Percentiles rank a stretch among this genome's conserved stretches.
phyloP scores from a whole-genome alignment of 2,113 vertebrate genomes.

The Gasterosteus nipponicus region DNA sequence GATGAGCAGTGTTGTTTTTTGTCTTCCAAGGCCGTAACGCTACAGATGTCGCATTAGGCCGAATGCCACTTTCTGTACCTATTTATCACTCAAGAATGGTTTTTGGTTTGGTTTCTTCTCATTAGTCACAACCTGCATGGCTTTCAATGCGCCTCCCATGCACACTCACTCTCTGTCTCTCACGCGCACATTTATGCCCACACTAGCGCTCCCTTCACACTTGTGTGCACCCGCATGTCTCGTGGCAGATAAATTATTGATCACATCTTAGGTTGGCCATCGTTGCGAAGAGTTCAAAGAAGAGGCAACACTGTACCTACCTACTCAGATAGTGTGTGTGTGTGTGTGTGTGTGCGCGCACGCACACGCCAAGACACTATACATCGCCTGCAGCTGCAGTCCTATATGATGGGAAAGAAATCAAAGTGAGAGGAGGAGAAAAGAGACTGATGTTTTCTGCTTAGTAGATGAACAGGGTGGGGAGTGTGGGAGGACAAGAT shows the following conservation, averaged over 20 bases:
- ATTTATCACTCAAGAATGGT: not conserved
- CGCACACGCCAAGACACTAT: not conserved
- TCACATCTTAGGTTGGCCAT: slow-evolving; percentile 52
- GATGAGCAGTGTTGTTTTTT: not conserved
- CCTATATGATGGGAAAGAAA: slow-evolving; percentile 3
- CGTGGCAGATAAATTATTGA: slow-evolving; percentile 64
- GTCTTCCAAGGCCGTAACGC: not conserved
- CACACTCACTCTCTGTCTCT: not conserved
- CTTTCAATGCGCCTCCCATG: slow-evolving; percentile 15
- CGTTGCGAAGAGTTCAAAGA: slow-evolving; percentile 59
- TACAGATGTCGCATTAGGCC: not conserved
- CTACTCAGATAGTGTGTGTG: too few relatives aligned
- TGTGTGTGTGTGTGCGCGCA: too few relatives aligned
- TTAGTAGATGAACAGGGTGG: slow-evolving; percentile 12
- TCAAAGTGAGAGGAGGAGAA: slow-evolving; percentile 8
- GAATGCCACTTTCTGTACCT: not conserved
- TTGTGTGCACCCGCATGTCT: slow-evolving; percentile 32
- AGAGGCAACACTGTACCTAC: slow-evolving; percentile 9
- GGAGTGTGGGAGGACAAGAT: slow-evolving; percentile 45
- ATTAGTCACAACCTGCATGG: slow-evolving; percentile 8
- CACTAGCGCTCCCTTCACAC: not conserved
- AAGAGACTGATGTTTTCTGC: slow-evolving; percentile 2
- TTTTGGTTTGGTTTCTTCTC: slow-evolving; percentile 6
- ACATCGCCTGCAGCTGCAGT: slow-evolving; percentile 18
- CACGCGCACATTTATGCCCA: not conserved